Conservation (phyloP, 2,797 vertebrate genomes). For the Hypotaenidia okinawae region DNA sequence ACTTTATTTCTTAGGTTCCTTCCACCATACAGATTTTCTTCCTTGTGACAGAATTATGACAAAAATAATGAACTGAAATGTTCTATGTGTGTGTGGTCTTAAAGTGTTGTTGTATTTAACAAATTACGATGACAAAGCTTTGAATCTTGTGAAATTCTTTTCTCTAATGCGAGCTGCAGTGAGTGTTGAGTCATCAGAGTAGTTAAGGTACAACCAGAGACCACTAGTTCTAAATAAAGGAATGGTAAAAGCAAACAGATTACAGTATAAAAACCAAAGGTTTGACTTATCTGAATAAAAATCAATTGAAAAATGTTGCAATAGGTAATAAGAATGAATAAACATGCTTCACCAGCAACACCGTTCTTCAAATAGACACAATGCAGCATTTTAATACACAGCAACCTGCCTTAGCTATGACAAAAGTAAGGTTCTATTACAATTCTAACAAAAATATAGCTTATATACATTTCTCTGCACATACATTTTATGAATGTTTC, state of each 20-base stretch:
- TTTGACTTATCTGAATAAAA: conserved; percentile 44
- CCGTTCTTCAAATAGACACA: conserved; percentile 53
- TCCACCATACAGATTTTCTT: not conserved
- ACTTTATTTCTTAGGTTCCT: conserved; percentile 48
- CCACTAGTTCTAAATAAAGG: not conserved
- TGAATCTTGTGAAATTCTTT: not conserved
- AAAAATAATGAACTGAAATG: not conserved
- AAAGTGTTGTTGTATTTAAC: not conserved
- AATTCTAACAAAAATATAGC: conserved; percentile 84
- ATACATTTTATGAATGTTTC: conserved; percentile 67
- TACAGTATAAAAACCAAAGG: not conserved
- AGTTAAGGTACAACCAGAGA: not conserved
- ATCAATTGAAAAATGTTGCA: conserved; percentile 58
- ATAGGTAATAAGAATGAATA: conserved; percentile 14
- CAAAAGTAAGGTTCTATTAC: conserved; percentile 62
- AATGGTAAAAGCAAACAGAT: not conserved
- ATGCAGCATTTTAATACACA: conserved; percentile 64
- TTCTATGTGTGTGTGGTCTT: not conserved
- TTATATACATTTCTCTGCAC: conserved; percentile 78
- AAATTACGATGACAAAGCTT: not conserved
- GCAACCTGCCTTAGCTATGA: conserved; percentile 46
- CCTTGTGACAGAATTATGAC: not conserved
- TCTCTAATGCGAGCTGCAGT: not conserved
- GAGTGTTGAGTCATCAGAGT: not conserved
- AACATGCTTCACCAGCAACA: conserved; percentile 65